Base-by-base conservation (phyloP, 2,113 vertebrate genomes). In the Microtus pennsylvanicus region DNA sequence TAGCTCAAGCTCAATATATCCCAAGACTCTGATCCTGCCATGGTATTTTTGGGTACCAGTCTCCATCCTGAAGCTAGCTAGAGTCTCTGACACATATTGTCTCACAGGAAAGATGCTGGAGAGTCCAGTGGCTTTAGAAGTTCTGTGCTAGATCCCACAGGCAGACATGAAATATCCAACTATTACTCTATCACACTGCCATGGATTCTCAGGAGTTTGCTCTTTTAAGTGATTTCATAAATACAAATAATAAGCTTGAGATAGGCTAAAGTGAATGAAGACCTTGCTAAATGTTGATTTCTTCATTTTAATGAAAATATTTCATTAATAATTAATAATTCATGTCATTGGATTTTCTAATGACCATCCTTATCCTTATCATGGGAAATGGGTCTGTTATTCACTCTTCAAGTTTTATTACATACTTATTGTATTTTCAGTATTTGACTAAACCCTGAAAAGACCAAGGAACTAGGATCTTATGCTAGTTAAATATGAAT, bases 221-320 rank as follows among this genome's bases (percentile, higher is more conserved):
- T 96, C 58, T 91, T 94, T 61, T 87, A 78, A 93, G 77, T n/a
- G 67, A 42, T 50, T 7, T 45, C 63, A 61, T 45, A 26, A 72
- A 1, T 69, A 3, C 26, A 33, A 87, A 8, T 45, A 47, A 65
- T 69, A 24, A 69, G 33, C 47, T 83, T 89, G 33, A 87, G 30
- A 45, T 4, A 9, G 22, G 4, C n/a, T 69, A 69, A 72, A 61
- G 1, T 58, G 42, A 90, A 91, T 74, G 47, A 78, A 76, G 75
- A 5, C 19, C 47, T 65, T 65, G 50, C n/a, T 87, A 83, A 61
- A 26, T 83, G 61, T 75, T 85, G 35, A 87, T 87, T 93, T 30
- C 22, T 87, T 90, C n/a, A n/a, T 87, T 67, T 86, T 89, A 91
- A 63, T 63, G 81, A 35, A 93, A 80, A 38, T 55, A 35, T 90